A percentile compares a stretch with the other conserved stretches of the same genome.
phyloP scores from a whole-genome alignment of 2,113 vertebrate genomes.

The Zosterops japonicus region DNA sequence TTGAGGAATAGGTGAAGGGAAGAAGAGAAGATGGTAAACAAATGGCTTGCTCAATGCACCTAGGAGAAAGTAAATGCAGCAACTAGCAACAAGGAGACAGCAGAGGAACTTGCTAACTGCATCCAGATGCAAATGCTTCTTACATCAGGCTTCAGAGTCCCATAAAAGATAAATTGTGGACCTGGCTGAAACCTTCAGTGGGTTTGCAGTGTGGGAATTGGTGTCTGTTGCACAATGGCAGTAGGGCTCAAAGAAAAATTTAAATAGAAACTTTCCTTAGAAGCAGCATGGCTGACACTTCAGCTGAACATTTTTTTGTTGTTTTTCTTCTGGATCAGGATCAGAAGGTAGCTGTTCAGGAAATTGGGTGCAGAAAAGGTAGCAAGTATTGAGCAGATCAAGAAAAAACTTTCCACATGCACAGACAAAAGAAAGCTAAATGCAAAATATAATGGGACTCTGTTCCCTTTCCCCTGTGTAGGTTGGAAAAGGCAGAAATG shows the following conservation, averaged over 20 bases:
- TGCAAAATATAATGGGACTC: background rate
- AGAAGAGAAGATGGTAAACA: background rate
- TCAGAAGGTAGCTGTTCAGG: background rate
- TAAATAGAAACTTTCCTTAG: background rate
- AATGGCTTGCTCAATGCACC: background rate
- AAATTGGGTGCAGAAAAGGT: background rate
- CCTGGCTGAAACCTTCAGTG: background rate
- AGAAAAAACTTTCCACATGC: background rate
- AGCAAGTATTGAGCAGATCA: background rate
- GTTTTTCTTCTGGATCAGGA: background rate
- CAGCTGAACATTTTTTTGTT: background rate
- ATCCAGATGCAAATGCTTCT: background rate
- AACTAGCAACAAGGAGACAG: background rate
- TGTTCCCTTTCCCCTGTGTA: background rate
- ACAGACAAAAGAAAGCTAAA: background rate
- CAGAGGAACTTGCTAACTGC: background rate
- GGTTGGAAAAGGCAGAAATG: background rate
- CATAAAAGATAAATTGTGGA: background rate
- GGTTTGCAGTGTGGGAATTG: background rate
- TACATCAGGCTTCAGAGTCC: background rate
- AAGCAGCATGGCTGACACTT: background rate
- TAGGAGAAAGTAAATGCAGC: background rate
- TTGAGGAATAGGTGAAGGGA: background rate
- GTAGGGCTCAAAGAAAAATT: background rate
- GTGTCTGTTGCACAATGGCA: background rate